These are phyloP conservation scores for Temnothorax rugatulus DNA, from an alignment of 2,888 invertebrate genomes.

Conservation along the genomic window DNA sequence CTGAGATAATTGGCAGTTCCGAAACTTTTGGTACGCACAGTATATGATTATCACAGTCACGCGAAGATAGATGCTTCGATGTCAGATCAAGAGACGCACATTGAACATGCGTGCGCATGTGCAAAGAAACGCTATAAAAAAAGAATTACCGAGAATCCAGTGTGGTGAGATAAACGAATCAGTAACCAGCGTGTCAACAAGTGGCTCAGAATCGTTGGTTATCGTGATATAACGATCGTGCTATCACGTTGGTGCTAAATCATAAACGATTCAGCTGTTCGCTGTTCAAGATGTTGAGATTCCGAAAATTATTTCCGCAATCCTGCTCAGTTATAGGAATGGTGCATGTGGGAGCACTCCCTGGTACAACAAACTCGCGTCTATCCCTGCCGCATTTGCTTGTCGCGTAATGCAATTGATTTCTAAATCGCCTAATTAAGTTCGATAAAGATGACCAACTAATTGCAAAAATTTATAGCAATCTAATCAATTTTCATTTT, in stretches of 20 bases:
- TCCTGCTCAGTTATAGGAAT: slow-evolving; percentile 90
- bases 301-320: slow-evolving; percentile 81
- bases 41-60: background rate
- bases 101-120: background rate
- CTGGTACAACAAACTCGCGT: slow-evolving; percentile 87
- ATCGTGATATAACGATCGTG: background rate
- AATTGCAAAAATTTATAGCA: background rate
- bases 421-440: background rate
- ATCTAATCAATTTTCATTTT: background rate
- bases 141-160: background rate
- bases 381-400: background rate
- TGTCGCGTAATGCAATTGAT: background rate
- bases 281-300: slow-evolving; percentile 84
- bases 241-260: background rate
- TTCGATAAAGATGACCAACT: background rate
- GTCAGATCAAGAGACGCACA: background rate
- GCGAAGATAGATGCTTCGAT: background rate
- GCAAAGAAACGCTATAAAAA: background rate
- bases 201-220: background rate
- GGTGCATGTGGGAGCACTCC: slow-evolving; percentile 90
- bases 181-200: background rate
- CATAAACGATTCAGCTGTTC: background rate
- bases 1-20: too few species aligned
- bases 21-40: too few species aligned
- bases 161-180: background rate